A percentile compares a stretch with the other conserved stretches of the same genome.
phyloP scores from a whole-genome alignment of 1,140 invertebrate species.

The Tachypleus tridentatus region DNA sequence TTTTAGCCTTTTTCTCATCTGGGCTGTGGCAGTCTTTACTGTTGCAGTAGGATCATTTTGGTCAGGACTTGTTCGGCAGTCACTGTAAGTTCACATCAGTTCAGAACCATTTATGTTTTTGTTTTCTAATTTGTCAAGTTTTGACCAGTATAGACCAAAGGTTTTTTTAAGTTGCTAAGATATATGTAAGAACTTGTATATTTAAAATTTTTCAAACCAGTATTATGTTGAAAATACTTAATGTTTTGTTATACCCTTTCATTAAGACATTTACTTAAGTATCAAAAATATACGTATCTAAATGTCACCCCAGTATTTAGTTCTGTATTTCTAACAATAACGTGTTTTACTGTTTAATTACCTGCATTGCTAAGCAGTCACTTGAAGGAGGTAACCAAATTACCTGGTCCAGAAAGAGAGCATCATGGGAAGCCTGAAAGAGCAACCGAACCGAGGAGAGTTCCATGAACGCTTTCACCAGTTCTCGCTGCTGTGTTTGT shows the following conservation, averaged over 20 bases:
- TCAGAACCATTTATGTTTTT: too few species aligned
- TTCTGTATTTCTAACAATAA: too few species aligned
- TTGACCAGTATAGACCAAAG: too few species aligned
- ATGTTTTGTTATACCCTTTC: not conserved
- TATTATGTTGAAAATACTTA: too few species aligned
- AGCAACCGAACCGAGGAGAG: slow-evolving; percentile 22
- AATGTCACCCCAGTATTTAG: not conserved
- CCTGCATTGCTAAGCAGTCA: too few species aligned
- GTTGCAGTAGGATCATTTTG: slow-evolving; percentile 35
- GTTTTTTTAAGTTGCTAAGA: too few species aligned
- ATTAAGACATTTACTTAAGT: slow-evolving; percentile 5
- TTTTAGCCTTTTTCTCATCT: slow-evolving; percentile 35
- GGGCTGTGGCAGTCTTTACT: slow-evolving; percentile 33
- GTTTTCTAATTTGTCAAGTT: too few species aligned
- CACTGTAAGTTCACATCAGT: slow-evolving; percentile 25
- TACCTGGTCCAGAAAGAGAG: slow-evolving; percentile 6
- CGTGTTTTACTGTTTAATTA: too few species aligned
- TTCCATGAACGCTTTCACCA: slow-evolving; percentile 28
- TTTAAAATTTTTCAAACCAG: too few species aligned
- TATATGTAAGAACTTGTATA: too few species aligned
- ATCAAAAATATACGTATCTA: not conserved
- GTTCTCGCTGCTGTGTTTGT: slow-evolving; percentile 33
- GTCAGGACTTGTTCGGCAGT: slow-evolving; percentile 31
- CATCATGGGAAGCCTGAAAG: slow-evolving; percentile 6
- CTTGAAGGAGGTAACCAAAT: slow-evolving; percentile 12